Evolutionary conservation across 2,113 vertebrate genomes (phyloP), one percentile per base, ranked within the genome.

Genomic region (Prionailurus viverrinus): DNA sequence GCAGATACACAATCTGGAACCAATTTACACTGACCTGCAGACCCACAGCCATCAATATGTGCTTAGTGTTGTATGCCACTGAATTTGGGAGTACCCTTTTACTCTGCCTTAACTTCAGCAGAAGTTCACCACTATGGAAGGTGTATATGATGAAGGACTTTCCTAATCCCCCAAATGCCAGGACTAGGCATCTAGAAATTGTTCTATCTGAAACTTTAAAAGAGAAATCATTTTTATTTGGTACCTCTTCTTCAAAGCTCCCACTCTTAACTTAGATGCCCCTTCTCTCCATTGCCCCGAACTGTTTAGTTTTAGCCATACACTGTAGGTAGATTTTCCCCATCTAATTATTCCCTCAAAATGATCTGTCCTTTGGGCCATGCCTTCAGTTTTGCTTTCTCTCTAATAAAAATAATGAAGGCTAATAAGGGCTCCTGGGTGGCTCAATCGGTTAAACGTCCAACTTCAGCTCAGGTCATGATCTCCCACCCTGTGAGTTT

Each of bases 331-430:
- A 90, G 90, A 74, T 68, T 95, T 90, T 61, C 18, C 7, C 31
- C 29, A 86, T 31, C n/a, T 82, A 48, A 39, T 86, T 82, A 53
- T 87, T 91, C 69, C 19, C 33, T 95, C 25, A 33, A 86, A 93
- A 81, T 29, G 66, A 95, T 65, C 31, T 39, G 25, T 74, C 31
- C 31, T 65, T 39, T 69, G 51, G 61, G 39, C 12, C 15, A 74
- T 58, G 74, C 36, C 58, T 90, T 63, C 10, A 63, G 23, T 33
- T 87, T 61, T 94, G 16, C n/a, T 71, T 71, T 81, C 61, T 83
- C 29, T 86, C 36, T 86, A 65, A 48, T 45, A 31, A 39, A 48
- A 74, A 29, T 41, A 87, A 87, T 51, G 48, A 58, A 58, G 55
- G 55, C 58, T 58, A 58, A 58, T 58, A 58, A 21, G 19, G 21